Evolutionary conservation across 2,888 invertebrate species (phyloP).

Genomic region (Dastarcus helophoroides): DNA sequence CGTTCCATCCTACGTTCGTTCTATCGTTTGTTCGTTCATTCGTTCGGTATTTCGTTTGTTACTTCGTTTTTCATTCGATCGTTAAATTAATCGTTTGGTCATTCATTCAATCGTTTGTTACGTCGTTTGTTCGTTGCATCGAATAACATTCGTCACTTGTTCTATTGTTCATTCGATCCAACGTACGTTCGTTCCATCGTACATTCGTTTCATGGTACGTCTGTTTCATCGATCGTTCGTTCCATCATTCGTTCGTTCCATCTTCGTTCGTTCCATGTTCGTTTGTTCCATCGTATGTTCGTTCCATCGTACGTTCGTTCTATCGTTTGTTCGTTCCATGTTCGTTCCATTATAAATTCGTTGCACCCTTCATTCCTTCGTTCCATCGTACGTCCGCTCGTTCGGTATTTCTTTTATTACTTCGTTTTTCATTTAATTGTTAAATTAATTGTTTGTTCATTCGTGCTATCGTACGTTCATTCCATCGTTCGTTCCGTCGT

Average conservation of each 20-base stretch:
- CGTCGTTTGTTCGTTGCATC: neutral
- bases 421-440: neutral
- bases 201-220: too few species aligned
- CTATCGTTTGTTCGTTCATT: slow-evolving; percentile 1
- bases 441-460: neutral
- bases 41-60: neutral
- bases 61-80: neutral
- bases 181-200: too few species aligned
- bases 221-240: too few species aligned
- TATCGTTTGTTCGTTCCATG: neutral
- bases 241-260: too few species aligned
- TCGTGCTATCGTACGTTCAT: neutral
- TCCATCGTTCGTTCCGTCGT: too few species aligned
- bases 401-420: neutral
- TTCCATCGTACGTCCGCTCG: neutral
- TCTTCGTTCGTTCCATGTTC: neutral
- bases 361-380: neutral
- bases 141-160: neutral
- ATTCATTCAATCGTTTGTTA: neutral
- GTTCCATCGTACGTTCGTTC: neutral
- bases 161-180: neutral
- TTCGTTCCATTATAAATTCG: neutral
- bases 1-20: neutral
- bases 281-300: neutral
- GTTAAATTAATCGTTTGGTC: neutral